Evolutionary conservation across 2,797 vertebrate species (phyloP).

Genomic region (Xerus rutilus): DNA sequence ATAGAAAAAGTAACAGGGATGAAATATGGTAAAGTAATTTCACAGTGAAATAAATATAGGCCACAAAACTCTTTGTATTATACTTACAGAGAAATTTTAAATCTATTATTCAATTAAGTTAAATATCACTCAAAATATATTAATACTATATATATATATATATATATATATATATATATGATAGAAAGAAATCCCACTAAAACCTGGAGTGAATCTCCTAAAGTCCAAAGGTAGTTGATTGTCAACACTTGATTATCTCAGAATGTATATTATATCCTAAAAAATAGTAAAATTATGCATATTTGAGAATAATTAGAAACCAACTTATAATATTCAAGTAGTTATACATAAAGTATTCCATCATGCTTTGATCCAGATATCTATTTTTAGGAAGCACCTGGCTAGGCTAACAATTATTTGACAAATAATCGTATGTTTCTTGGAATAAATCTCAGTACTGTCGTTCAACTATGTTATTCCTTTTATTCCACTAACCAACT

Average conservation of each 20-base stretch:
- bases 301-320: not conserved
- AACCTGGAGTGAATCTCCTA: not conserved
- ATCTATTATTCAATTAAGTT: not conserved
- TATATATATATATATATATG: not conserved
- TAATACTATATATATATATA: too few relatives aligned
- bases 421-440: not conserved
- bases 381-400: not conserved
- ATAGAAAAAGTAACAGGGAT: not conserved
- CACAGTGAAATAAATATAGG: slow-evolving; percentile 4
- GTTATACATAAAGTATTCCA: not conserved
- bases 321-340: not conserved
- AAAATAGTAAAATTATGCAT: not conserved
- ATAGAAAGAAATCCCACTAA: not conserved
- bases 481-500: not conserved
- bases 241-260: not conserved
- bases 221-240: not conserved
- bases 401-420: not conserved
- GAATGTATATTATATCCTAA: not conserved
- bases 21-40: not conserved
- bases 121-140: not conserved
- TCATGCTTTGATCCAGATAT: not conserved
- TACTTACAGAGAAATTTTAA: slow-evolving; percentile 2
- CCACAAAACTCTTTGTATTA: not conserved
- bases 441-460: not conserved
- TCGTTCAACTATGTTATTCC: not conserved